Evolutionary conservation across 1,140 invertebrate genomes (phyloP).

Genomic region (Linepithema humile): DNA sequence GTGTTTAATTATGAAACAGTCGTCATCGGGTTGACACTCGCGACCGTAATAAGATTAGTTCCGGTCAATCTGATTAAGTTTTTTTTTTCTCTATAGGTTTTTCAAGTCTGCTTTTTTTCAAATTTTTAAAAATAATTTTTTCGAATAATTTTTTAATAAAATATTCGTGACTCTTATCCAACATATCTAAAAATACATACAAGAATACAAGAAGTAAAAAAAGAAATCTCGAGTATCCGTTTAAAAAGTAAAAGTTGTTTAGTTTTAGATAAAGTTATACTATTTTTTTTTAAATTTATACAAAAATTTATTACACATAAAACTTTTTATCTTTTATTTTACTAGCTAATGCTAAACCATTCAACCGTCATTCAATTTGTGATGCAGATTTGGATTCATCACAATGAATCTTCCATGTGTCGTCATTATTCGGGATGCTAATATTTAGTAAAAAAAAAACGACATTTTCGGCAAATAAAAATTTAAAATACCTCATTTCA

Average conservation of each 20-base stretch:
- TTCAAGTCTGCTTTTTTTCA: neutral
- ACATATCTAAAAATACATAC: no score
- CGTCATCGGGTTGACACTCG: neutral
- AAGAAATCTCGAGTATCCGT: no score
- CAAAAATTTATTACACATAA: no score
- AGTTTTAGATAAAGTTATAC: no score
- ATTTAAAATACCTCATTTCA: no score
- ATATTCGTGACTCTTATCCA: neutral
- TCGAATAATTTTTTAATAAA: no score
- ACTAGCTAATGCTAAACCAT: no score
- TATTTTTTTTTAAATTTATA: no score
- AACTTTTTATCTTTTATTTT: neutral
- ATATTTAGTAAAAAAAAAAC: conserved; percentile 2
- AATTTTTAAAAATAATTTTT: neutral
- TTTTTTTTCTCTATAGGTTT: neutral
- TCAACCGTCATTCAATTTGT: neutral
- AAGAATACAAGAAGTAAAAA: no score
- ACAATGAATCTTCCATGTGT: neutral
- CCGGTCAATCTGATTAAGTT: neutral
- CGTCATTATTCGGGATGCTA: neutral
- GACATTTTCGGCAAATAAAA: no score
- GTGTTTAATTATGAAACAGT: conserved; percentile 43
- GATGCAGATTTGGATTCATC: neutral
- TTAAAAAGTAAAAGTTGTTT: no score
- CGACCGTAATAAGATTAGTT: neutral